Percentiles rank a stretch among this genome's conserved stretches.
phyloP scores from a whole-genome alignment of 2,888 invertebrate species.

The Ornithoptera alexandrae region DNA sequence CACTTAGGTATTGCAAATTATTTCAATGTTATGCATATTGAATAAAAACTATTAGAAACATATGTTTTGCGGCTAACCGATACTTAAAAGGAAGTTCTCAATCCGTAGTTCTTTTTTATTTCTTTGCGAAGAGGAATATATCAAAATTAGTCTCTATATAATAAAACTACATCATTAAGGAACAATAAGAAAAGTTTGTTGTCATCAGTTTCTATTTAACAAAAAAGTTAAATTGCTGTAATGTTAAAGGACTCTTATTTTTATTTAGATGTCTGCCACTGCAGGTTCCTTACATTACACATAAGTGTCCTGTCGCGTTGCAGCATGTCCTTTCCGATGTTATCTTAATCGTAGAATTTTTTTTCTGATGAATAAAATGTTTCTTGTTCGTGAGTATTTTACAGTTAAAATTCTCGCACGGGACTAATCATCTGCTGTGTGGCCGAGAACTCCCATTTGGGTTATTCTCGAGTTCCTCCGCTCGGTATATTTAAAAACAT shows the following conservation, averaged over 20 bases:
- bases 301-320: constrained; percentile 65
- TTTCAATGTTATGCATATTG: too few relatives aligned
- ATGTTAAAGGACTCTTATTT: not conserved
- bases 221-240: too few relatives aligned
- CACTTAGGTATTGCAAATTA: too few relatives aligned
- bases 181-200: too few relatives aligned
- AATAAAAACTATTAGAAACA: too few relatives aligned
- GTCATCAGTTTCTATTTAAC: too few relatives aligned
- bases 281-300: constrained; percentile 48
- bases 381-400: constrained; percentile 35
- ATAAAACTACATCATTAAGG: too few relatives aligned
- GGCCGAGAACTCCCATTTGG: constrained; percentile 4
- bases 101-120: too few relatives aligned
- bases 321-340: constrained; percentile 65
- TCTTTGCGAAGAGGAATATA: too few relatives aligned
- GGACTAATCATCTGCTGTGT: constrained; percentile 19
- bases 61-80: too few relatives aligned
- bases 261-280: not conserved
- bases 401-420: constrained; percentile 18
- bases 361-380: constrained; percentile 51
- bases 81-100: too few relatives aligned
- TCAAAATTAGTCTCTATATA: too few relatives aligned
- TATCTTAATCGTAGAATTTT: constrained; percentile 60
- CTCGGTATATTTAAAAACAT: not conserved
- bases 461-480: not conserved